Conservation (phyloP, 2,888 invertebrate genomes). For the Sinotaia quadrata region DNA sequence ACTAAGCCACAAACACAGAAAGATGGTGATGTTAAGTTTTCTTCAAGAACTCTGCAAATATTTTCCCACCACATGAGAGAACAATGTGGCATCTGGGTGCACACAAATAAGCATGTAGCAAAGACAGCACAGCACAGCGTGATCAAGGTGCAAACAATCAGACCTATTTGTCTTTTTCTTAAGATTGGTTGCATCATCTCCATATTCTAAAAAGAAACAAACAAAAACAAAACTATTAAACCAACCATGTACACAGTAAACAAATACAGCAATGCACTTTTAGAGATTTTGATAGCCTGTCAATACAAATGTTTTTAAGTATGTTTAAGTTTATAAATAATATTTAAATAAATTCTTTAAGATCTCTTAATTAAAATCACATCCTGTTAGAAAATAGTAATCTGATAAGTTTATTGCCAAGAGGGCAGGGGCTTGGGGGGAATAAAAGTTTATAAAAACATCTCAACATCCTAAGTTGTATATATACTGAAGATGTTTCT, state of each 20-base stretch:
- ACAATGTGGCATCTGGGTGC: not conserved
- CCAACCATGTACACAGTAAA: no score
- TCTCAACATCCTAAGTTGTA: not conserved
- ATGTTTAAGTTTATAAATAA: not conserved
- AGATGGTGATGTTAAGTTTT: not conserved
- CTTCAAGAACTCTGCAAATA: not conserved
- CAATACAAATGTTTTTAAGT: not conserved
- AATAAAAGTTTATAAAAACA: not conserved
- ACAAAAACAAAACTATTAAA: not conserved
- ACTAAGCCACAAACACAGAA: constrained; percentile 34
- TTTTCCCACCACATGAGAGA: not conserved
- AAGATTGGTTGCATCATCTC: not conserved
- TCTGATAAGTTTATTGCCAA: not conserved
- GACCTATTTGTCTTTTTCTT: not conserved
- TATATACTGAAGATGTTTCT: no score
- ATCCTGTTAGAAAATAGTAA: not conserved
- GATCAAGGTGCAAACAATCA: not conserved
- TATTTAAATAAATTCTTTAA: not conserved
- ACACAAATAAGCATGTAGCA: not conserved
- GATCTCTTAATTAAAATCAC: not conserved
- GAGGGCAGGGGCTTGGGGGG: no score
- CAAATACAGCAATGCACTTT: no score
- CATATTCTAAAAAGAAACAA: not conserved
- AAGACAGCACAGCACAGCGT: not conserved
- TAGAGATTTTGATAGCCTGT: no score